A percentile compares a stretch with the other conserved stretches of the same genome.
These are phyloP conservation scores for Prionace glauca DNA, from an alignment of 2,797 vertebrate genomes.

Conservation along the genomic window DNA sequence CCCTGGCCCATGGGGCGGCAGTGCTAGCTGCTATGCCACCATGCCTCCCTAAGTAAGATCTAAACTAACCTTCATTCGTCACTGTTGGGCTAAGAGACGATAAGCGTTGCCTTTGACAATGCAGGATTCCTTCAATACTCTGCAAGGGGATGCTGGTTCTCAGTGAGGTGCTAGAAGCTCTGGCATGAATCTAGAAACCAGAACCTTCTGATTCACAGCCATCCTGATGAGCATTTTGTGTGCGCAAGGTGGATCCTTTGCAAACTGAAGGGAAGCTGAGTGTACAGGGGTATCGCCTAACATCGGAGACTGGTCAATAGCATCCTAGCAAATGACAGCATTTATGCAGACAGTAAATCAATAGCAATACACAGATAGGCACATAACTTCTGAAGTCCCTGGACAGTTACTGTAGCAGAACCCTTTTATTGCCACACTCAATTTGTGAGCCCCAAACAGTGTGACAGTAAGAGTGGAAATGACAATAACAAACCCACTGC, in stretches of 20 bases:
- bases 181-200: background rate
- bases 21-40: too few relatives aligned
- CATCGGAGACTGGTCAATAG: background rate
- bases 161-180: background rate
- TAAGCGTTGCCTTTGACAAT: background rate
- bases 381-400: constrained; percentile 30
- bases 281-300: background rate
- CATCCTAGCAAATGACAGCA: background rate
- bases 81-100: too few relatives aligned
- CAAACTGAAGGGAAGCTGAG: background rate
- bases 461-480: constrained; percentile 24
- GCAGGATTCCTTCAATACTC: background rate
- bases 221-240: background rate
- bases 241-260: background rate
- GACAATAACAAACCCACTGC: background rate
- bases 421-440: constrained; percentile 30
- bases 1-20: too few relatives aligned
- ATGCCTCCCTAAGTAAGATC: background rate
- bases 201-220: background rate
- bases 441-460: constrained; percentile 29
- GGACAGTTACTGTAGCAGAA: background rate
- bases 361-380: constrained; percentile 20
- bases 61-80: background rate
- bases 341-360: constrained; percentile 35
- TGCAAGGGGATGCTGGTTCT: background rate